Base-by-base conservation (phyloP, 2,797 vertebrate genomes). In the Chiroxiphia lanceolata region DNA sequence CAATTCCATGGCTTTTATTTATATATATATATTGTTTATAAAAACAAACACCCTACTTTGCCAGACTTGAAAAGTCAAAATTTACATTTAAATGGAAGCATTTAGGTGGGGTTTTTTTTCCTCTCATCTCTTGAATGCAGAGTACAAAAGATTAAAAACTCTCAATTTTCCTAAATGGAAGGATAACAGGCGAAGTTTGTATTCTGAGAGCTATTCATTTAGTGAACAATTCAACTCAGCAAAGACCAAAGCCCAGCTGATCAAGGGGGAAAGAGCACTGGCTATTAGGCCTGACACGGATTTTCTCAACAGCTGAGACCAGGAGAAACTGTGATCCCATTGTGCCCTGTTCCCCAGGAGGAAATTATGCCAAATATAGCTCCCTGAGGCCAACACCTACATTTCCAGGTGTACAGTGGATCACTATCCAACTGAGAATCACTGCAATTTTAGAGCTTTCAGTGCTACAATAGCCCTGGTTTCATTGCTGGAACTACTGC, bases 81-180 rank as follows among this genome's bases (percentile, higher is more conserved):
- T 96, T 95, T 96, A 93, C 94, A 97, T 97, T 96, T 97, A 97
- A 96, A 97, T 95, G 82, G 95, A 96, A 59, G 92, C 87, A 96
- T 93, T 97, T 95, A 92, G 50, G 61, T 81, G 29, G 6, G 2
- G 0, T 8, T 38, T 89, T 68, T 59, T 68, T 23, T 5, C 3
- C 21, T 57, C 84, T 89, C 88, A 84, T 94, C 86, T 91, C 57
- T 57, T 89, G 72, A 95, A 95, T 79, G n/a, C 67, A 45, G 80
- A 95, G 72, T 47, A 95, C 65, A 95, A 94, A 95, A 89, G 92
- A 94, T 88, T 93, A 91, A 96, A 96, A 93, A 60, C 81, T 94
- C 95, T 80, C 94, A 78, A 34, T 94, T 96, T 89, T 93, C 94
- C 87, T 95, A 96, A 96, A 92, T 93, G 80, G 85, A 92, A 33